Evolutionary conservation across 2,888 invertebrate genomes (phyloP), one percentile per base, ranked within the genome.

Genomic region (Thecocarcelia acutangulata): DNA sequence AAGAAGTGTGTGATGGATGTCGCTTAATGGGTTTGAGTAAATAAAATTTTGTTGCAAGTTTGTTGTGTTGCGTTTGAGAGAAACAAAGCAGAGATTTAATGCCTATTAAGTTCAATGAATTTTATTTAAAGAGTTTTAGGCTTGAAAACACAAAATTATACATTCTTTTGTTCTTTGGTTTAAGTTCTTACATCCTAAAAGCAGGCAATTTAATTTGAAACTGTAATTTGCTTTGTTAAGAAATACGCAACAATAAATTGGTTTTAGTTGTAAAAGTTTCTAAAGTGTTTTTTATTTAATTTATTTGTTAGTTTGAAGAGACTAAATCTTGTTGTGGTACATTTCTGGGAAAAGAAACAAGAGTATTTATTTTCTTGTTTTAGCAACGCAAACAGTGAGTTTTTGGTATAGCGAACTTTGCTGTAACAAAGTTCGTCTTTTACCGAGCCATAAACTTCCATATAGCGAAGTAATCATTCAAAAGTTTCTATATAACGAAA

Each of bases 81-180:
- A 70, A 80, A 59, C 69, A 80, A 70, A 75, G 72, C 72, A 73
- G 33, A 61, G 13, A 72, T 79, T 72, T 52, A 66, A 59, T 78
- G 78, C 64, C 58, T 64, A 48, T 58, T 59, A 68, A 61, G 54
- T 73, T 59, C 72, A 78, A 66, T 73, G 52, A 61, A 61, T 73
- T 66, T 73, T 37, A 24, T 70, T 70, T 59, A 69, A n/a, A 69
- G 13, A 76, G 1, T 13, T 40, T 69, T 21, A 5, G 28, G 24
- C 54, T 17, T 50, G 4, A 46, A 12, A 42, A 15, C 17, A 21
- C 69, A 58, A 24, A 11, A 19, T 42, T 13, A 59, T 17, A 12
- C n/a, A 0, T 56, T 56, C n/a, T 15, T 33, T 33, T 28, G 17
- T 63, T 46, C 12, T 48, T 33, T 37, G 4, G 19, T 48, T 48